Conservation (phyloP, 2,797 vertebrate genomes). For the Girardinus metallicus region DNA sequence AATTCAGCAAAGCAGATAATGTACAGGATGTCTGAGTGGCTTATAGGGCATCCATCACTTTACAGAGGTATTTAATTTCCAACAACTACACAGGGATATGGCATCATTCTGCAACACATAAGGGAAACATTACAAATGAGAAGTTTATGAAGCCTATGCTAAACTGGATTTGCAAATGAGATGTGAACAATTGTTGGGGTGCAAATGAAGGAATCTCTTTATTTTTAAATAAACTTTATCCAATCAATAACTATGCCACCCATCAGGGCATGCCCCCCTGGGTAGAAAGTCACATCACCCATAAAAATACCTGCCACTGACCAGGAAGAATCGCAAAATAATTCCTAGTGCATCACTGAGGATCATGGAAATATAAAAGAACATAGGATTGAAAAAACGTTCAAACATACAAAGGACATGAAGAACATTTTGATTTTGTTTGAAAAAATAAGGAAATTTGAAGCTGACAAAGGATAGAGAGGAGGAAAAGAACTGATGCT, state of each 20-base stretch:
- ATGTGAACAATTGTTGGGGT: not conserved
- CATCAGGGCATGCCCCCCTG: not conserved
- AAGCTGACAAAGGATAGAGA: constrained; percentile 45
- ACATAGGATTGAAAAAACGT: not conserved
- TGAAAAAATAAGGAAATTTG: constrained; percentile 20
- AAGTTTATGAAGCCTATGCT: not conserved
- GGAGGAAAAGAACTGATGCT: constrained; percentile 43
- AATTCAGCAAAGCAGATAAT: not conserved
- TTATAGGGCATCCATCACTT: no score
- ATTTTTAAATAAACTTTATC: not conserved
- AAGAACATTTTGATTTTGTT: constrained; percentile 15
- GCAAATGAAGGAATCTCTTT: not conserved
- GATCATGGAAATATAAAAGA: constrained; percentile 1
- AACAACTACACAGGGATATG: not conserved
- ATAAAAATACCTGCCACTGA: not conserved
- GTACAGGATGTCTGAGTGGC: no score
- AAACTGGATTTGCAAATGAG: not conserved
- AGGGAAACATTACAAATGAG: not conserved
- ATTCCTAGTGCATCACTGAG: constrained; percentile 9
- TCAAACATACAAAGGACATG: constrained; percentile 13
- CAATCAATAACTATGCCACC: not conserved
- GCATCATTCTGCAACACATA: not conserved
- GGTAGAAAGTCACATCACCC: not conserved
- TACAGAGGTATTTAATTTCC: not conserved
- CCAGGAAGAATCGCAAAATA: not conserved